Percentiles rank a stretch among this genome's conserved stretches.
These are phyloP conservation scores for Bombus terrestris DNA, from an alignment of 1,140 invertebrate species.

Conservation along the genomic window DNA sequence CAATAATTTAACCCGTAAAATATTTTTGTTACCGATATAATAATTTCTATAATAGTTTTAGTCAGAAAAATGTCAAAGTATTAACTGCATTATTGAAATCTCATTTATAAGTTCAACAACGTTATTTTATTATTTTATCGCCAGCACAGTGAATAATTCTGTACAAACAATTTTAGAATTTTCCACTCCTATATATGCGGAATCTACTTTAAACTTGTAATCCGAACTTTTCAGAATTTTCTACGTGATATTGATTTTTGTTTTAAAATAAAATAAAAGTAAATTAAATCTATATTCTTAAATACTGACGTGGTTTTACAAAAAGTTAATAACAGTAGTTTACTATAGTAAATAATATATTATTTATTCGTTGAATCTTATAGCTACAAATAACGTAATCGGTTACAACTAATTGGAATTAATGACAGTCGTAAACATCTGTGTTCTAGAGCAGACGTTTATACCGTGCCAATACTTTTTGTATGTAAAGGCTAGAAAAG, in stretches of 20 bases:
- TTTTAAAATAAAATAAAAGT: background rate
- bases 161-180: too few relatives aligned
- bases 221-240: too few relatives aligned
- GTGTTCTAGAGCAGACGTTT: background rate
- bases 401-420: background rate
- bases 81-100: too few relatives aligned
- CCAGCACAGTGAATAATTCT: too few relatives aligned
- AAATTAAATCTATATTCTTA: background rate
- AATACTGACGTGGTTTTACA: background rate
- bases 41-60: too few relatives aligned
- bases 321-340: fast-evolving
- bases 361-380: background rate
- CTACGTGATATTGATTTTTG: background rate
- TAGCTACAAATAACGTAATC: background rate
- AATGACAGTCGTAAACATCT: background rate
- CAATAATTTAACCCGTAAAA: too few relatives aligned
- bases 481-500: background rate
- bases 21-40: too few relatives aligned
- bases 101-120: too few relatives aligned
- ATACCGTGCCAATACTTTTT: background rate
- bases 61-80: too few relatives aligned
- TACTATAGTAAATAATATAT: background rate
- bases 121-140: too few relatives aligned
- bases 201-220: too few relatives aligned
- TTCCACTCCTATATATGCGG: too few relatives aligned